Percentiles rank a stretch among this genome's conserved stretches.
These are phyloP conservation scores for Myioborus miniatus DNA, from an alignment of 2,797 vertebrate genomes.

Conservation along the genomic window DNA sequence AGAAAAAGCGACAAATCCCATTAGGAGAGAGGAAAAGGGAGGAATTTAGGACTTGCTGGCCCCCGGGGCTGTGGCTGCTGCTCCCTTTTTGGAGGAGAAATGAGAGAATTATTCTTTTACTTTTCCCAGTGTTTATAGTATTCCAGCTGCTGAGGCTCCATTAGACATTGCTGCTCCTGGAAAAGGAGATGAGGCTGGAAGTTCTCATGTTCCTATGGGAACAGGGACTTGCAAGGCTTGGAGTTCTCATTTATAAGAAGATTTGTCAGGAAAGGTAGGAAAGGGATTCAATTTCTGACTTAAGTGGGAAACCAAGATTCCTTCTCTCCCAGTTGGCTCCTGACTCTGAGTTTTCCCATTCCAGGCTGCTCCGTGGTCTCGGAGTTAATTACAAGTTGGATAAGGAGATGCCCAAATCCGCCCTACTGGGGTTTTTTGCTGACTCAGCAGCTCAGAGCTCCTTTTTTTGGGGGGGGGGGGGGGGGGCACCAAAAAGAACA, in stretches of 20 bases:
- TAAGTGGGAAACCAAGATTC: not conserved
- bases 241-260: not conserved
- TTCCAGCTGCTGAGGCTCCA: not conserved
- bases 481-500: not conserved
- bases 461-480: not conserved
- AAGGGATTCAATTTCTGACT: not conserved
- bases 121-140: not conserved
- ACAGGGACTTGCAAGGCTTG: not conserved
- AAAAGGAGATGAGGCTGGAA: constrained; percentile 1
- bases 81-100: not conserved
- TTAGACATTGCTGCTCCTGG: not conserved
- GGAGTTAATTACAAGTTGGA: not conserved
- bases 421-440: not conserved
- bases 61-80: not conserved
- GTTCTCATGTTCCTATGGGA: constrained; percentile 26
- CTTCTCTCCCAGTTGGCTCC: not conserved
- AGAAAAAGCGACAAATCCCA: not conserved
- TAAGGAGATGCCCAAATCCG: not conserved
- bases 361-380: not conserved
- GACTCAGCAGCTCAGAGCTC: not conserved
- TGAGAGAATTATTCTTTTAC: not conserved
- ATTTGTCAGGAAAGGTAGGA: not conserved
- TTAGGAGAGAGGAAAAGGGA: not conserved
- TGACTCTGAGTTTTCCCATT: not conserved
- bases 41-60: not conserved